Evolutionary conservation across 2,888 invertebrate species (phyloP).

Genomic region (Habroteleia sp.): DNA sequence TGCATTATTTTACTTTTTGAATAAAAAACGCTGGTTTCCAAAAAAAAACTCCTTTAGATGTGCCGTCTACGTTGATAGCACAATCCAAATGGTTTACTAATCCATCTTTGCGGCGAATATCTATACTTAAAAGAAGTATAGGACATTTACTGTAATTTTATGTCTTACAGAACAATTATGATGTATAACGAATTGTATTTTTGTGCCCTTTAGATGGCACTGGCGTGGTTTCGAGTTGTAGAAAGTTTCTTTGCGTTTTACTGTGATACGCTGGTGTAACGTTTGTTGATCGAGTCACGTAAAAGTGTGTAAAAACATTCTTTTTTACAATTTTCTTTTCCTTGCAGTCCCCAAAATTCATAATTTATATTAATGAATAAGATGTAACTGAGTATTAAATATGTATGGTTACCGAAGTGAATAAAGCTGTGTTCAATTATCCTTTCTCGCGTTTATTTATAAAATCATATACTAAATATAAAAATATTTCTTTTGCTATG

Average conservation of each 20-base stretch:
- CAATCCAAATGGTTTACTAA: too few relatives aligned
- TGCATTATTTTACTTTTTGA: too few relatives aligned
- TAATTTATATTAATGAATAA: conserved; percentile 18
- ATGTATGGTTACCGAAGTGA: conserved; percentile 10
- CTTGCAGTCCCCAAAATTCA: background rate
- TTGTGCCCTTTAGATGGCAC: too few relatives aligned
- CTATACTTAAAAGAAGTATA: too few relatives aligned
- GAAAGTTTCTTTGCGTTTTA: conserved; percentile 1
- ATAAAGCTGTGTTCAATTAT: conserved; percentile 31
- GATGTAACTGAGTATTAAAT: conserved; percentile 36
- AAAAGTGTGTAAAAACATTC: too few relatives aligned
- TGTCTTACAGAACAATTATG: too few relatives aligned
- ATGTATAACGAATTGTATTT: too few relatives aligned
- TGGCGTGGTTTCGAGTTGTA: background rate
- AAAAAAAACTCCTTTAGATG: too few relatives aligned
- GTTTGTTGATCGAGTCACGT: background rate
- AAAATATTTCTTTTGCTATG: background rate
- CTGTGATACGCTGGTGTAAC: conserved; percentile 25
- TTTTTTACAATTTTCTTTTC: conserved; percentile 1
- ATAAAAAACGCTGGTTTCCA: too few relatives aligned
- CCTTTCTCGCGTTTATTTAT: conserved; percentile 5
- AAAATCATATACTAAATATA: background rate
- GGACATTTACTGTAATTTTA: too few relatives aligned
- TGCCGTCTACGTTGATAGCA: too few relatives aligned
- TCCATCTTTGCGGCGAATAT: too few relatives aligned